Percentiles rank a stretch among this genome's conserved stretches.
Conservation (phyloP, 2,888 invertebrate genomes). For the Lepas anatifera region DNA sequence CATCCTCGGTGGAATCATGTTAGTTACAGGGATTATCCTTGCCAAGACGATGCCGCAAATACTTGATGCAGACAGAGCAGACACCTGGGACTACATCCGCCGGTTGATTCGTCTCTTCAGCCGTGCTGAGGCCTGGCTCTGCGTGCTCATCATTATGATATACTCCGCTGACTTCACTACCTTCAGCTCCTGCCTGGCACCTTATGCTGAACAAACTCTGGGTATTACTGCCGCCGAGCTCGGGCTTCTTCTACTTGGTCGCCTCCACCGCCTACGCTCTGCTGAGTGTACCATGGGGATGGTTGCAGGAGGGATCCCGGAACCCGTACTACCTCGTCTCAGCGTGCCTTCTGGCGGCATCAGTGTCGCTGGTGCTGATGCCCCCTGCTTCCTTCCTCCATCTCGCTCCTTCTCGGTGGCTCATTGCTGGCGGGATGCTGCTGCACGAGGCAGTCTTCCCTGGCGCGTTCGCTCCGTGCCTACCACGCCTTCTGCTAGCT, state of each 20-base stretch:
- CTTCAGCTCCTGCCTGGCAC: neutral
- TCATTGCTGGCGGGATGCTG: neutral
- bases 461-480: neutral
- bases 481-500: neutral
- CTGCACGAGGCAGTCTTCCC: neutral
- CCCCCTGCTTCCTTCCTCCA: neutral
- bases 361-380: neutral
- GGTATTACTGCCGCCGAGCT: neutral
- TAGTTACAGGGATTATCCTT: neutral
- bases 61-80: neutral
- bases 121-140: neutral
- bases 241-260: neutral
- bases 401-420: neutral
- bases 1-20: neutral
- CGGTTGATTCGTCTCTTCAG: neutral
- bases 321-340: neutral
- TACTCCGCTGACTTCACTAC: neutral
- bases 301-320: neutral
- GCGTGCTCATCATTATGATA: neutral
- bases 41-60: neutral
- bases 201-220: neutral
- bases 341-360: neutral
- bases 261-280: neutral
- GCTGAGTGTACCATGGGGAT: neutral
- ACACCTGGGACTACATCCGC: neutral